A percentile compares a stretch with the other conserved stretches of the same genome.
phyloP scores from a whole-genome alignment of 2,113 vertebrate genomes.

The Rhinopomastus cyanomelas region DNA sequence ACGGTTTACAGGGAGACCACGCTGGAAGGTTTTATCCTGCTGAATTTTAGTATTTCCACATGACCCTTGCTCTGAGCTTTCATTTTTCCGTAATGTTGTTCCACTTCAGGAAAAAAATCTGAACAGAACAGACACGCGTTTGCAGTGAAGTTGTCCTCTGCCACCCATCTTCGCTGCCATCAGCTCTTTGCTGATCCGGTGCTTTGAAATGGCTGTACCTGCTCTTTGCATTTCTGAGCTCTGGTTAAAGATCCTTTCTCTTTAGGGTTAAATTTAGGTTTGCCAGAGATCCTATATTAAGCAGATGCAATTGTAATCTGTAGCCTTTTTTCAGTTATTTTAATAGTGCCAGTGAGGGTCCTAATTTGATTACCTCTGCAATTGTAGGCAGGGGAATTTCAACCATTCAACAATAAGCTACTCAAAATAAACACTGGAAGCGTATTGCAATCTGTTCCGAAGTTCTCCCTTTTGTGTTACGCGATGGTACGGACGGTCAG shows the following conservation, averaged over 20 bases:
- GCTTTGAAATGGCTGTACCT: neutral
- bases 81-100: neutral
- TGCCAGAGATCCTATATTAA: neutral
- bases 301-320: neutral
- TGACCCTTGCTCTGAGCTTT: neutral
- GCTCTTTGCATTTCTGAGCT: neutral
- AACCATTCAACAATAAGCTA: neutral
- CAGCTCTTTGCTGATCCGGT: neutral
- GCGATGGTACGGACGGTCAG: neutral
- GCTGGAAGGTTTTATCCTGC: neutral
- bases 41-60: constrained; percentile 17
- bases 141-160: neutral
- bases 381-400: neutral
- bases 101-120: neutral
- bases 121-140: neutral
- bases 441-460: neutral
- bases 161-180: neutral
- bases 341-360: neutral
- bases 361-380: neutral
- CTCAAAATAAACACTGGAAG: neutral
- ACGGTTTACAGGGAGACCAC: constrained; percentile 70
- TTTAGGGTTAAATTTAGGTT: neutral
- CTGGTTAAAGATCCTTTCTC: neutral
- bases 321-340: neutral
- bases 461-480: neutral